Evolutionary conservation across 2,888 invertebrate species (phyloP).

Genomic region (Amphipoea lucens): DNA sequence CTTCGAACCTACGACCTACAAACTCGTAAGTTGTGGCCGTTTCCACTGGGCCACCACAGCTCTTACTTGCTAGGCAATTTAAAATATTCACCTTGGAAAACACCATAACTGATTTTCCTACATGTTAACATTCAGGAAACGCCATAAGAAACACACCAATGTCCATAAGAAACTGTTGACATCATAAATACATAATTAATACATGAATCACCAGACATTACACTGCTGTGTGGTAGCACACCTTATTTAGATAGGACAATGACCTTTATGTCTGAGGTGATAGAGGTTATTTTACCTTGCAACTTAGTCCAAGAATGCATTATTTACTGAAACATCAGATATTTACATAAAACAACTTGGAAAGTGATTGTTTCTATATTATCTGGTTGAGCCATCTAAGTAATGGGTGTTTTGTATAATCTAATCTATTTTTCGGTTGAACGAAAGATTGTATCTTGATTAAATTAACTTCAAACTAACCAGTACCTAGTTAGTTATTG

Average conservation of each 20-base stretch:
- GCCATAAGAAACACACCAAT: constrained; percentile 24
- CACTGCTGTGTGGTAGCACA: constrained; percentile 42
- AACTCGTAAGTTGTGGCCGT: no score
- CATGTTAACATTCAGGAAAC: constrained; percentile 33
- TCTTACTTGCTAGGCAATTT: background rate
- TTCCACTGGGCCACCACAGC: no score
- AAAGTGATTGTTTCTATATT: constrained; percentile 60
- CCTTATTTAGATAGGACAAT: constrained; percentile 58
- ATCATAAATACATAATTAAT: constrained; percentile 62
- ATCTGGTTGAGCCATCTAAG: constrained; percentile 41
- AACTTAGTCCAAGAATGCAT: constrained; percentile 6
- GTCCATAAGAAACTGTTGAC: constrained; percentile 54
- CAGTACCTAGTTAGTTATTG: background rate
- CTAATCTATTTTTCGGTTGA: constrained; percentile 34
- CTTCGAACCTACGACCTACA: no score
- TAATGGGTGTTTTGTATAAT: constrained; percentile 39
- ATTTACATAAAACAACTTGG: constrained; percentile 57
- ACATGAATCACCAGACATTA: constrained; percentile 63
- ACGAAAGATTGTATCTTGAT: constrained; percentile 26
- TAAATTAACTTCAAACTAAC: constrained; percentile 14
- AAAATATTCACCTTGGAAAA: constrained; percentile 1
- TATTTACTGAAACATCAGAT: constrained; percentile 48
- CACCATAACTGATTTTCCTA: constrained; percentile 19
- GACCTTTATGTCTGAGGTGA: constrained; percentile 54
- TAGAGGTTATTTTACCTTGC: constrained; percentile 51